Conservation (phyloP, 53 echinoderm and acorn worm species). For the Holothuria leucospilota region DNA sequence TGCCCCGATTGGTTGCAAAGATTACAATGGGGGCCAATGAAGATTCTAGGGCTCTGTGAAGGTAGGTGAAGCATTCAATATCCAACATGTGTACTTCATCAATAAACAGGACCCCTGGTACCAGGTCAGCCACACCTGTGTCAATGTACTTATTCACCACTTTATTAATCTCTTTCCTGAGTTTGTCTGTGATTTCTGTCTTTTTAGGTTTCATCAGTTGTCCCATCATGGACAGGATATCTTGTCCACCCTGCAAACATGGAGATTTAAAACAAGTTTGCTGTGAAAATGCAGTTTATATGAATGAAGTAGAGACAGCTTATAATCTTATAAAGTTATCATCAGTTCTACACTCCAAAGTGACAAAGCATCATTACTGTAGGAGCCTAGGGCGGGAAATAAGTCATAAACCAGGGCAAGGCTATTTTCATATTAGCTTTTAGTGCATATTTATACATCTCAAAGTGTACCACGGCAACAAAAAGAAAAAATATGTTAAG, state of each 20-base stretch:
- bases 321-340: too few relatives aligned
- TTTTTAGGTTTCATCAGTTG: slow-evolving; percentile 99
- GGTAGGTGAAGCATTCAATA: slow-evolving; percentile 98
- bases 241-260: slow-evolving; percentile 84
- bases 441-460: too few relatives aligned
- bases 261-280: not conserved
- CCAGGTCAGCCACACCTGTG: slow-evolving; percentile 96
- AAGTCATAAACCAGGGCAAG: too few relatives aligned
- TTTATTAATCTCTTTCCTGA: slow-evolving; percentile 98
- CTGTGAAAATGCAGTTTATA: not conserved
- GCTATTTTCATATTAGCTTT: too few relatives aligned
- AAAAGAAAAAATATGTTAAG: too few relatives aligned
- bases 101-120: slow-evolving; percentile 93
- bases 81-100: slow-evolving; percentile 99
- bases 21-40: slow-evolving; percentile 96
- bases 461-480: too few relatives aligned
- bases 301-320: too few relatives aligned
- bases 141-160: slow-evolving; percentile 99
- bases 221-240: slow-evolving; percentile 99
- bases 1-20: slow-evolving; percentile 97
- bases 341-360: too few relatives aligned
- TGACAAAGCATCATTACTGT: too few relatives aligned
- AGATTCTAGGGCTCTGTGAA: slow-evolving; percentile 95
- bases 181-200: slow-evolving; percentile 99
- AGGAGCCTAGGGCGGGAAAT: too few relatives aligned